Conservation (phyloP, 64 coral and sea anemone species). For the Dendronephthya gigantea region DNA sequence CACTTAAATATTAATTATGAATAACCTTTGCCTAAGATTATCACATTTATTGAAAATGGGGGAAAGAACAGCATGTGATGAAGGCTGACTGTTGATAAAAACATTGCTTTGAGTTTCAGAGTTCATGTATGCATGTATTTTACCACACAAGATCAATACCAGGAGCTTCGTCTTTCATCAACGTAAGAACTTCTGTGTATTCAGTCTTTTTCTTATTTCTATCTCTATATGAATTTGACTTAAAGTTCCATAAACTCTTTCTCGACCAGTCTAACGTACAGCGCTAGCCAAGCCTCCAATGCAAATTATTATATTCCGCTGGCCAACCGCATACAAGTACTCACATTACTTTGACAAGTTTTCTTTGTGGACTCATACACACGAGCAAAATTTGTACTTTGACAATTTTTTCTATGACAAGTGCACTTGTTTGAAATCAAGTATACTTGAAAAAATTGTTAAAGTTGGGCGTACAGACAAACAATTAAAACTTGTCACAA, state of each 20-base stretch:
- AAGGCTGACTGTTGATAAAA: not conserved
- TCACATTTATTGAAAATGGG: no score
- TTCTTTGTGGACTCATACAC: constrained; percentile 22
- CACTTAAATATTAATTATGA: no score
- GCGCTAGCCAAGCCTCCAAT: not conserved
- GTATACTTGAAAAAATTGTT: not conserved
- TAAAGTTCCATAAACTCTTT: not conserved
- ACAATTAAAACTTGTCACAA: not conserved
- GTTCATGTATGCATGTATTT: not conserved
- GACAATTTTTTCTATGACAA: no score
- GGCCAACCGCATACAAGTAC: no score
- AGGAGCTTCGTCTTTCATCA: not conserved
- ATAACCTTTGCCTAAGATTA: no score
- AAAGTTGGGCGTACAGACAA: constrained; percentile 16
- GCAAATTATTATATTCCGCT: constrained; percentile 6
- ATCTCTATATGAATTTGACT: not conserved
- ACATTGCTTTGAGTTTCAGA: not conserved
- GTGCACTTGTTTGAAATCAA: constrained; percentile 4
- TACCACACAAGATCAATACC: not conserved
- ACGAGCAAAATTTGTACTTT: constrained; percentile 24
- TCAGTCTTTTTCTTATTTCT: not conserved
- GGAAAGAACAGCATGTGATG: no score
- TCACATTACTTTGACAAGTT: constrained; percentile 8
- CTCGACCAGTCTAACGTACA: not conserved
- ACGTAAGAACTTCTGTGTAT: not conserved